These are phyloP conservation scores for Heteronetta atricapilla DNA, from an alignment of 2,113 vertebrate species.

Conservation along the genomic window DNA sequence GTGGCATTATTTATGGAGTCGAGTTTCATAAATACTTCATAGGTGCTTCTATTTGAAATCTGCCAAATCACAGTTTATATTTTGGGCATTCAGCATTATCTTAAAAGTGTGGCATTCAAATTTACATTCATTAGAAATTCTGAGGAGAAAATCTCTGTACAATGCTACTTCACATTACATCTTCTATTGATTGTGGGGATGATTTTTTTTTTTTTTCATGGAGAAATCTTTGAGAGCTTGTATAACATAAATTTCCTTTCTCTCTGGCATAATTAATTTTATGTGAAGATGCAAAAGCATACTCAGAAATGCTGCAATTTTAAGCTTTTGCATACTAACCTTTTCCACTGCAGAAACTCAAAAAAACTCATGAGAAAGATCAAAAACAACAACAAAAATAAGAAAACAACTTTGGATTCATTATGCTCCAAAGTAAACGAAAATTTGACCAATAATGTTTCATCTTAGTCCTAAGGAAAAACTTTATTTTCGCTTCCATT, in stretches of 20 bases:
- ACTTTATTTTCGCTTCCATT: background rate
- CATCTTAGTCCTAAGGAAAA: background rate
- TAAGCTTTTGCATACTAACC: background rate
- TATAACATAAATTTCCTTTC: conserved; percentile 5
- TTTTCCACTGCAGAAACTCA: background rate
- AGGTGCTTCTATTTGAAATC: background rate
- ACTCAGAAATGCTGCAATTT: background rate
- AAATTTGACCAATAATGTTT: background rate
- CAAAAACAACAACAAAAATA: too few species aligned
- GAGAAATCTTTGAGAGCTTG: background rate
- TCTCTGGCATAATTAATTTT: conserved; percentile 46
- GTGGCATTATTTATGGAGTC: background rate
- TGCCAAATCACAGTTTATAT: background rate
- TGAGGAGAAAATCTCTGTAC: background rate
- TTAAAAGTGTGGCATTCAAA: background rate
- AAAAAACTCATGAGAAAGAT: background rate
- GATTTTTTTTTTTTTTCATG: background rate
- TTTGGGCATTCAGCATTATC: background rate
- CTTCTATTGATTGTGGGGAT: background rate
- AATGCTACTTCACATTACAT: background rate
- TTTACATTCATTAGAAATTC: background rate
- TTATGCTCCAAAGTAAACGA: background rate
- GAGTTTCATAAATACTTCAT: background rate
- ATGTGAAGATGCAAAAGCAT: background rate
- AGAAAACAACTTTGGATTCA: background rate